Conservation (phyloP, 2,888 invertebrate species). For the Trichacis sp. region DNA sequence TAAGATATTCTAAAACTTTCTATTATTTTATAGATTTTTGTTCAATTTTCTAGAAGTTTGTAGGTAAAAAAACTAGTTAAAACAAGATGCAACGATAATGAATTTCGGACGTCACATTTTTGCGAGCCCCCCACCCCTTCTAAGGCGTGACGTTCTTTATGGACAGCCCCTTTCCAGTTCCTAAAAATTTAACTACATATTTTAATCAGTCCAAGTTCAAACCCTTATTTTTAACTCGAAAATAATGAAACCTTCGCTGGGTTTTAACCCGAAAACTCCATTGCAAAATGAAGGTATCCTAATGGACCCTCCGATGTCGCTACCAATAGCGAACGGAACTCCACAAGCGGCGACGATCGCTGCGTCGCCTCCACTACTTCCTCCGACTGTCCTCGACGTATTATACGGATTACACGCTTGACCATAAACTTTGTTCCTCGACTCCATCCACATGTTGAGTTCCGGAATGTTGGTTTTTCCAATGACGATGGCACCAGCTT, state of each 20-base stretch:
- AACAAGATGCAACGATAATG: no score
- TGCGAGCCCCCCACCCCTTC: no score
- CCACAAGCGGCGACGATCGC: slow-evolving; percentile 83
- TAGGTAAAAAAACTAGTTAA: no score
- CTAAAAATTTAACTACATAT: no score
- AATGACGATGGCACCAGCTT: slow-evolving; percentile 87
- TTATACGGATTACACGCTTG: slow-evolving; percentile 94
- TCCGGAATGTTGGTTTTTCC: slow-evolving; percentile 95
- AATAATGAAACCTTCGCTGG: slow-evolving; percentile 71
- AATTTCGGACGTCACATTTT: no score
- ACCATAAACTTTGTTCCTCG: slow-evolving; percentile 89
- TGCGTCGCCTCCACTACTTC: slow-evolving; percentile 92
- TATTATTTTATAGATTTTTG: no score
- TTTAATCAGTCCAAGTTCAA: no score
- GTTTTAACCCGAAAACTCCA: slow-evolving; percentile 89
- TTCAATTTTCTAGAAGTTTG: no score
- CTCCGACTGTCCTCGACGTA: slow-evolving; percentile 85
- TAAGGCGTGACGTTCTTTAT: no score
- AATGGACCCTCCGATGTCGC: slow-evolving; percentile 97
- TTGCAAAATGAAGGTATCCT: slow-evolving; percentile 93
- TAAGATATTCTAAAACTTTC: no score
- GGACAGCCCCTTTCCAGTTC: no score
- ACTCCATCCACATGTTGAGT: slow-evolving; percentile 92
- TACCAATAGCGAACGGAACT: slow-evolving; percentile 86
- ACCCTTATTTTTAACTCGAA: no score